These are phyloP conservation scores for Odontamblyopus lacepedii DNA, from an alignment of 2,797 vertebrate species.

Conservation along the genomic window DNA sequence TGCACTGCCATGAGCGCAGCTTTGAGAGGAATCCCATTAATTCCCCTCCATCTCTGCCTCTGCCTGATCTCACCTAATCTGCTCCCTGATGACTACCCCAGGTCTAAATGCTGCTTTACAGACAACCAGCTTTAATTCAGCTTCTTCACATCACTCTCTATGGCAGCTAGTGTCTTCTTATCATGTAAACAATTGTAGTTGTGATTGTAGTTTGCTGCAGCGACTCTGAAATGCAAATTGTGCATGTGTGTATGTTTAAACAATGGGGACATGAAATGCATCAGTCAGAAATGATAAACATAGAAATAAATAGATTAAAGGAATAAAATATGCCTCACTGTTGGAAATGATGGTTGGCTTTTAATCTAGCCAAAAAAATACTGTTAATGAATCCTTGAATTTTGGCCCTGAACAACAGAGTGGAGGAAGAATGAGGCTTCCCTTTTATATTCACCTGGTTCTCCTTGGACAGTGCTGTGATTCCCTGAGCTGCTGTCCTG, in stretches of 20 bases:
- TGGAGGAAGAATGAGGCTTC: too few species aligned
- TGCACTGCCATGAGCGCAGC: constrained; percentile 44
- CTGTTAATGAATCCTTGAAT: too few species aligned
- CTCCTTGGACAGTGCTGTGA: too few species aligned
- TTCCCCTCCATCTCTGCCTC: constrained; percentile 38
- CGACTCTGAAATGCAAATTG: neutral
- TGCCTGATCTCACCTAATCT: constrained; percentile 59
- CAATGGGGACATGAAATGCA: neutral
- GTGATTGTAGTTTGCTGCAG: constrained; percentile 7
- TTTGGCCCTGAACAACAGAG: too few species aligned
- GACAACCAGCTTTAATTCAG: constrained; percentile 10
- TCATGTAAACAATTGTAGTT: constrained; percentile 21
- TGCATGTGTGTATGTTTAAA: neutral
- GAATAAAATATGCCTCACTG: neutral
- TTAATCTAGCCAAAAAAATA: too few species aligned
- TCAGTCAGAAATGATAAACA: neutral
- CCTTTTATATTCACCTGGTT: too few species aligned
- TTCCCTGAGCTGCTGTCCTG: too few species aligned
- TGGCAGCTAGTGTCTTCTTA: constrained; percentile 26
- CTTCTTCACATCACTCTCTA: constrained; percentile 20
- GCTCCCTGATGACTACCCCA: constrained; percentile 56
- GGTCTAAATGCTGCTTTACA: constrained; percentile 39
- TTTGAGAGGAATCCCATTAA: constrained; percentile 53
- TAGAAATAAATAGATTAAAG: neutral
- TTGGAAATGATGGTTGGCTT: too few species aligned